Percentiles rank a stretch among this genome's conserved stretches.
Evolutionary conservation across 2,113 vertebrate genomes (phyloP).

Genomic region (Oreochromis spilurus): DNA sequence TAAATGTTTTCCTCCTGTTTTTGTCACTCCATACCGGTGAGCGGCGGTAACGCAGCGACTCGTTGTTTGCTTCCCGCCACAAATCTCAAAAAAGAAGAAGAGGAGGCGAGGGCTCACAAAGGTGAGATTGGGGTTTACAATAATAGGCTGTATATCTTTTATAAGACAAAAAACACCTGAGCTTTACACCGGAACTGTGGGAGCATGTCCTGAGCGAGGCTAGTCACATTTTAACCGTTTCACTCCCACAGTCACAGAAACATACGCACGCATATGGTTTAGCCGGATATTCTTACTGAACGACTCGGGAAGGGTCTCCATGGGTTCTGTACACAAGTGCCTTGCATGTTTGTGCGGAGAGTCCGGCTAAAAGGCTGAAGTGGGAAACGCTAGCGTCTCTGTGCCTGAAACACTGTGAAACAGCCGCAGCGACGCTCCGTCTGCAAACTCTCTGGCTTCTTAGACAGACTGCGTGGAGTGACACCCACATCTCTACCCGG

Average conservation of each 20-base stretch:
- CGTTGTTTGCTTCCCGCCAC: neutral
- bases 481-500: slow-evolving; percentile 7
- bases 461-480: neutral
- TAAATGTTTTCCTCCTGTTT: neutral
- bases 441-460: neutral
- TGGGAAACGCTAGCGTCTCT: neutral
- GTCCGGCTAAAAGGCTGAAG: slow-evolving; percentile 38
- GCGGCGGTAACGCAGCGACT: neutral
- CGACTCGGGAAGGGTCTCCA: slow-evolving; percentile 67
- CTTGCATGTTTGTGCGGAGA: neutral
- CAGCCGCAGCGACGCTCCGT: neutral
- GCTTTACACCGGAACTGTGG: neutral
- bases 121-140: neutral
- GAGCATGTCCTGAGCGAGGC: neutral
- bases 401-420: neutral
- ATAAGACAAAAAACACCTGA: neutral
- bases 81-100: neutral
- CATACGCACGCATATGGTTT: neutral
- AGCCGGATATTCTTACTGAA: slow-evolving; percentile 62
- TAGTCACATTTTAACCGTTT: neutral
- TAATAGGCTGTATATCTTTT: neutral
- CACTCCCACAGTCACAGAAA: neutral
- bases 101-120: neutral
- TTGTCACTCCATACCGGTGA: neutral
- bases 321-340: slow-evolving; percentile 66